These are phyloP conservation scores for Tapirus terrestris DNA, from an alignment of 2,113 vertebrate species.

Conservation along the genomic window DNA sequence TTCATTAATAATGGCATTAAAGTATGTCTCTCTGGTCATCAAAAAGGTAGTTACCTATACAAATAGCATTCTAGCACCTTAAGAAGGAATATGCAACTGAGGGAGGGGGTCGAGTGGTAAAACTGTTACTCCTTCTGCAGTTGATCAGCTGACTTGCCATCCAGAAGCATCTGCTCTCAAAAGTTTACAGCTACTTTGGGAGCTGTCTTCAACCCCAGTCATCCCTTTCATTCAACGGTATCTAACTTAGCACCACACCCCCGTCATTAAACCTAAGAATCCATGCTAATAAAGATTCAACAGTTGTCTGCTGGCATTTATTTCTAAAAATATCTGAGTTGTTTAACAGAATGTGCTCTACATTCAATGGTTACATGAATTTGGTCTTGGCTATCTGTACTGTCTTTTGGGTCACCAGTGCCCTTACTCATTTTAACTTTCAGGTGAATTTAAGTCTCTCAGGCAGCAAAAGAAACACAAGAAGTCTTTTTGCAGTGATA, in stretches of 20 bases:
- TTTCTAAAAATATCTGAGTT: neutral
- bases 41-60: neutral
- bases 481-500: neutral
- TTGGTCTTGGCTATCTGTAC: neutral
- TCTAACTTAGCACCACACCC: neutral
- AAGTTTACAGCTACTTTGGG: neutral
- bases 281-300: neutral
- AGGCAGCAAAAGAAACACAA: neutral
- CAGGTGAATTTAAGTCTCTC: neutral
- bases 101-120: fast-evolving
- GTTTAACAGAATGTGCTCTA: neutral
- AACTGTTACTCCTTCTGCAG: neutral
- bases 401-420: neutral
- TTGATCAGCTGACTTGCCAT: neutral
- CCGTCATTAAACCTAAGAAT: neutral
- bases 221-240: neutral
- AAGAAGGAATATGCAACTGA: neutral
- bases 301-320: neutral
- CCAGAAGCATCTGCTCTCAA: neutral
- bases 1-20: neutral
- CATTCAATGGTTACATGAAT: neutral
- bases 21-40: neutral
- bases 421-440: neutral
- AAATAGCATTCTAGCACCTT: neutral
- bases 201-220: neutral